Percentiles rank a stretch among this genome's conserved stretches.
Evolutionary conservation across 2,113 vertebrate species (phyloP).

Genomic region (Calyptomena viridis): DNA sequence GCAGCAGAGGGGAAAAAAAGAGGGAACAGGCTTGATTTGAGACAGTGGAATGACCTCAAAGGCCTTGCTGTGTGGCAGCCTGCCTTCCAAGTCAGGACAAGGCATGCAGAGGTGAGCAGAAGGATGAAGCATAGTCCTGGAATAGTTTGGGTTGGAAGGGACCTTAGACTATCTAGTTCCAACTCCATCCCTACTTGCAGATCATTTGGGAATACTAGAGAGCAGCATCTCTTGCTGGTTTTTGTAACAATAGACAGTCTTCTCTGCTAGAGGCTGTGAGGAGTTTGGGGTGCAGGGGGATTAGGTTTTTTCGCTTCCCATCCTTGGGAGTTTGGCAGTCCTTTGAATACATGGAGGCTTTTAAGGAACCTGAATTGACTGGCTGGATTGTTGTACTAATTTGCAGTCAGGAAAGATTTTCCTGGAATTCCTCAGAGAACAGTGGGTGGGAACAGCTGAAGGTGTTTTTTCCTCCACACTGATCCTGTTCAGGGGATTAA

Average conservation of each 20-base stretch:
- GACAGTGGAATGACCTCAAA: neutral
- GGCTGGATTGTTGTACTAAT: neutral
- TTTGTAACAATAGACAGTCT: neutral
- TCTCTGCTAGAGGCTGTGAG: neutral
- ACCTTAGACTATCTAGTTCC: neutral
- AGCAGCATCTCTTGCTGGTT: neutral
- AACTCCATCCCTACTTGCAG: neutral
- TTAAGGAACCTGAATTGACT: neutral
- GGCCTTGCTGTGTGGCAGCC: neutral
- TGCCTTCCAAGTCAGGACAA: neutral
- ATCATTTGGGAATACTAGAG: neutral
- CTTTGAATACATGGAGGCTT: neutral
- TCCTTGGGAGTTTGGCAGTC: neutral
- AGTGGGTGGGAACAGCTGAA: neutral
- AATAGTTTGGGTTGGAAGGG: neutral
- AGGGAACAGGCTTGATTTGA: neutral
- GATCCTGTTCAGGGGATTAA: neutral
- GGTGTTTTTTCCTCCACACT: neutral
- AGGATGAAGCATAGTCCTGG: neutral
- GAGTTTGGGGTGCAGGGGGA: neutral
- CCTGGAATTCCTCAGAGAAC: neutral
- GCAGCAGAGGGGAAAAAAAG: neutral
- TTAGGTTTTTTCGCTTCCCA: neutral
- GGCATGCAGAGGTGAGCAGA: neutral
- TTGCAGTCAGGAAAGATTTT: slow-evolving; percentile 21